Evolutionary conservation across 2,888 invertebrate genomes (phyloP).

Genomic region (Synergus laeviventris): DNA sequence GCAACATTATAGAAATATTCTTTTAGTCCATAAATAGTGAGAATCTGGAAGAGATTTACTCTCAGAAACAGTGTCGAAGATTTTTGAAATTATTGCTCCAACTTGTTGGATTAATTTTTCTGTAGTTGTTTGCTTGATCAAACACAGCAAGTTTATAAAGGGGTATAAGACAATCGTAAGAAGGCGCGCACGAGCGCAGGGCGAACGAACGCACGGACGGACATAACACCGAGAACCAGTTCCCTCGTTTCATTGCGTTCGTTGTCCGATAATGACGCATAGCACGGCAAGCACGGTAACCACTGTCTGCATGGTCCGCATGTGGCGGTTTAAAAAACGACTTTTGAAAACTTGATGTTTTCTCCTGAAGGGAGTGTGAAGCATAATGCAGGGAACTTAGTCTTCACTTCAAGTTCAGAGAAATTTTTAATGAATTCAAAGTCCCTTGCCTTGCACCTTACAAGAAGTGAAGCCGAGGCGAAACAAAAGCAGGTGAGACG

Average conservation of each 20-base stretch:
- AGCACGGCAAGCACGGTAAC: slow-evolving; percentile 63
- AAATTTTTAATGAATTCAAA: slow-evolving; percentile 13
- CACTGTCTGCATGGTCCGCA: slow-evolving; percentile 48
- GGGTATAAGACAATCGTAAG: slow-evolving; percentile 59
- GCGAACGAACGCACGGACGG: slow-evolving; percentile 59
- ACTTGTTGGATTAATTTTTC: slow-evolving; percentile 1
- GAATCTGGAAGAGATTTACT: not conserved
- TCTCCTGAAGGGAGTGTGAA: slow-evolving; percentile 14
- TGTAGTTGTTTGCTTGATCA: slow-evolving; percentile 28
- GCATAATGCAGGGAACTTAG: not conserved
- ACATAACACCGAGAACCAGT: slow-evolving; percentile 75
- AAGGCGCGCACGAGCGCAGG: slow-evolving; percentile 50
- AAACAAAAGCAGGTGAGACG: not conserved
- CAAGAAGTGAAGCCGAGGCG: not conserved
- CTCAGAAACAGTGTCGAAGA: not conserved
- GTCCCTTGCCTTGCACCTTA: not conserved
- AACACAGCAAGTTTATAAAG: slow-evolving; percentile 48
- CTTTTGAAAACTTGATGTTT: slow-evolving; percentile 40
- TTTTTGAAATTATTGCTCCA: not conserved
- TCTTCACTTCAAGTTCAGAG: slow-evolving; percentile 20
- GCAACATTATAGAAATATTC: too few relatives aligned
- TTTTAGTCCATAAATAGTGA: too few relatives aligned
- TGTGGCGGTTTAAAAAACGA: slow-evolving; percentile 41
- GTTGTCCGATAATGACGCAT: slow-evolving; percentile 76
- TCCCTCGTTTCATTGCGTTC: slow-evolving; percentile 76